Percentiles rank a stretch among this genome's conserved stretches.
Evolutionary conservation across 2,888 invertebrate genomes (phyloP).

Genomic region (Priapulus caudatus): DNA sequence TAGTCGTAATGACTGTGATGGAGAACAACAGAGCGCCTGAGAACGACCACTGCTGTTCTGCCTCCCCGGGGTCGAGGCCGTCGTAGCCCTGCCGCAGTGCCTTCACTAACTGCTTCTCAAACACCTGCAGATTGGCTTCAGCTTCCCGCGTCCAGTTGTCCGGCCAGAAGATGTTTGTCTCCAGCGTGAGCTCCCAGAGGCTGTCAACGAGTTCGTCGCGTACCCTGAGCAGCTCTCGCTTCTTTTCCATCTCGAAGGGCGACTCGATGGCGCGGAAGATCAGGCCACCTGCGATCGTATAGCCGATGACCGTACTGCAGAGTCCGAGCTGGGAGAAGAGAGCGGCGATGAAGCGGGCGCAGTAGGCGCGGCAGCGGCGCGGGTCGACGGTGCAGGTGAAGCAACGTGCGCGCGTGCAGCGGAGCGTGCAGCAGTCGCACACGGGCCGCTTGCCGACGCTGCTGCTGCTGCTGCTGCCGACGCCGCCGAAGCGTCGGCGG

Average conservation of each 20-base stretch:
- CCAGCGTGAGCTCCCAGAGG: not conserved
- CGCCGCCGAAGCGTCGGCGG: not conserved
- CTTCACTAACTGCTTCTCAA: not conserved
- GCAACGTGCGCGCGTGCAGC: no score
- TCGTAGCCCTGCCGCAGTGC: not conserved
- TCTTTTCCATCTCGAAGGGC: conserved; percentile 1
- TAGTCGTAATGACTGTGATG: conserved; percentile 5
- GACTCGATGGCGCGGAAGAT: not conserved
- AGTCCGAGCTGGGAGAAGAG: not conserved
- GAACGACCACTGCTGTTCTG: conserved; percentile 4
- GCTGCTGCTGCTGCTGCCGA: no score
- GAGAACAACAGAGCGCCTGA: conserved; percentile 1
- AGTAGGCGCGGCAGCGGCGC: not conserved
- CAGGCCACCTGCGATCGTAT: not conserved
- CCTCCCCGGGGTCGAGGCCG: conserved; percentile 9
- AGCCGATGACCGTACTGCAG: not conserved
- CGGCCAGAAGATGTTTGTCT: not conserved
- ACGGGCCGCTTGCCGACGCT: not conserved
- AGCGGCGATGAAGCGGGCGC: not conserved
- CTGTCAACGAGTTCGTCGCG: not conserved
- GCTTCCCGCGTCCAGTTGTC: not conserved
- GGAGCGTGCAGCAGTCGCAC: no score
- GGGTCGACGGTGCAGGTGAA: not conserved
- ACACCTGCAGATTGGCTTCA: not conserved
- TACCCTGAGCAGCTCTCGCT: not conserved